These are phyloP conservation scores for Plectrocnemia conspersa DNA, from an alignment of 1,140 invertebrate species.

Conservation along the genomic window DNA sequence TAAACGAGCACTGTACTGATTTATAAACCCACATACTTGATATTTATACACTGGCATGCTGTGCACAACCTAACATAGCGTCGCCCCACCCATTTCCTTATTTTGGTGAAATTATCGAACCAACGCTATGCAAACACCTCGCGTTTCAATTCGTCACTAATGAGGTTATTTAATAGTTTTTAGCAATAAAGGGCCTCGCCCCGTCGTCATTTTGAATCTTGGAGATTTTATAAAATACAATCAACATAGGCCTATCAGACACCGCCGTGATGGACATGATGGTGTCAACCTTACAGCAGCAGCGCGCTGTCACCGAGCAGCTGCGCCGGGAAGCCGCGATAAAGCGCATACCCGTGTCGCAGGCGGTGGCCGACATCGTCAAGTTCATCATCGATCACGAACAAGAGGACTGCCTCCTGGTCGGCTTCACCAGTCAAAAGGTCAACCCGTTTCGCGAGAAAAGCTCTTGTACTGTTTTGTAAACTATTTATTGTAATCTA, in stretches of 20 bases:
- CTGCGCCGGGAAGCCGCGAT: conserved; percentile 86
- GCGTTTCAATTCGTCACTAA: too few relatives aligned
- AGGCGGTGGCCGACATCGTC: conserved; percentile 89
- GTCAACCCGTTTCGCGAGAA: conserved; percentile 97
- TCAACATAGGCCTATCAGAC: conserved; percentile 74
- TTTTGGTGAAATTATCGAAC: too few relatives aligned
- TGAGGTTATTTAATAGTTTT: too few relatives aligned
- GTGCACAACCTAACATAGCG: too few relatives aligned
- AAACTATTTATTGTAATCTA: conserved; percentile 41
- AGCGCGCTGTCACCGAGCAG: conserved; percentile 89
- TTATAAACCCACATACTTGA: too few relatives aligned
- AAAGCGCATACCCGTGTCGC: conserved; percentile 78
- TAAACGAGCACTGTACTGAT: too few relatives aligned
- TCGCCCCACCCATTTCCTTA: too few relatives aligned
- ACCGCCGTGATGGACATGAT: conserved; percentile 86
- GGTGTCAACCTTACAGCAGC: conserved; percentile 85
- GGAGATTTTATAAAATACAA: conserved; percentile 14
- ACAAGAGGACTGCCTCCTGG: conserved; percentile 91
- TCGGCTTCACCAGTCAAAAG: conserved; percentile 92
- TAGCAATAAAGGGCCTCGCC: too few relatives aligned
- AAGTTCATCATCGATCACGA: conserved; percentile 90
- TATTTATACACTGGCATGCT: too few relatives aligned
- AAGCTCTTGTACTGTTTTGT: conserved; percentile 83
- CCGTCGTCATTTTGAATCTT: conserved; percentile 20
- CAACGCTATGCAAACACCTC: too few relatives aligned